Evolutionary conservation across 1,140 invertebrate genomes (phyloP).

Genomic region (Leptinotarsa undecemlineata): DNA sequence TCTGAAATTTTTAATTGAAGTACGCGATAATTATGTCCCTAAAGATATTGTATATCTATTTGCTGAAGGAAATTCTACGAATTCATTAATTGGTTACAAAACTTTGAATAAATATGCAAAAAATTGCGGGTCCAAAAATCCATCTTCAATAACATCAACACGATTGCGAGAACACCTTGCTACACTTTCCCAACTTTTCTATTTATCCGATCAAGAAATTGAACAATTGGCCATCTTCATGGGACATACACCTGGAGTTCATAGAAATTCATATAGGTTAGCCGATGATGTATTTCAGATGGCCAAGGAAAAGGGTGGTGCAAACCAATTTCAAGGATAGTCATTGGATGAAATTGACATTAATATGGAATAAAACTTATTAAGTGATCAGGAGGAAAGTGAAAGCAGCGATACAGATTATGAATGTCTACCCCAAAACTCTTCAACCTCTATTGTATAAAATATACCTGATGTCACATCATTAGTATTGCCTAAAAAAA

Average conservation of each 20-base stretch:
- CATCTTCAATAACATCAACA: slow-evolving; percentile 36
- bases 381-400: slow-evolving; percentile 19
- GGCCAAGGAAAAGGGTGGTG: slow-evolving; percentile 43
- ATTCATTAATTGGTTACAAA: slow-evolving; percentile 25
- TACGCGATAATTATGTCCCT: slow-evolving; percentile 28
- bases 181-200: slow-evolving; percentile 46
- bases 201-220: slow-evolving; percentile 46
- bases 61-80: slow-evolving; percentile 19
- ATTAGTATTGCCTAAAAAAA: neutral
- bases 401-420: neutral
- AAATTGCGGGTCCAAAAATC: slow-evolving; percentile 30
- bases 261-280: slow-evolving; percentile 33
- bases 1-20: slow-evolving; percentile 25
- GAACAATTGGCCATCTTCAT: slow-evolving; percentile 50
- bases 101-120: slow-evolving; percentile 20
- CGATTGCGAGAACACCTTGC: slow-evolving; percentile 51
- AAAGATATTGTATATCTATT: slow-evolving; percentile 35
- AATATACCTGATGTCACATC: neutral
- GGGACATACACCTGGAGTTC: slow-evolving; percentile 40
- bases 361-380: slow-evolving; percentile 42
- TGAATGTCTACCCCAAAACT: neutral
- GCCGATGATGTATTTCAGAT: slow-evolving; percentile 35
- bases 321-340: slow-evolving; percentile 47
- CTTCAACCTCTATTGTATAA: neutral
- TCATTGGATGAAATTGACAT: slow-evolving; percentile 51